Evolutionary conservation across 1,140 invertebrate genomes (phyloP).

Genomic region (Lanistes nyassanus): DNA sequence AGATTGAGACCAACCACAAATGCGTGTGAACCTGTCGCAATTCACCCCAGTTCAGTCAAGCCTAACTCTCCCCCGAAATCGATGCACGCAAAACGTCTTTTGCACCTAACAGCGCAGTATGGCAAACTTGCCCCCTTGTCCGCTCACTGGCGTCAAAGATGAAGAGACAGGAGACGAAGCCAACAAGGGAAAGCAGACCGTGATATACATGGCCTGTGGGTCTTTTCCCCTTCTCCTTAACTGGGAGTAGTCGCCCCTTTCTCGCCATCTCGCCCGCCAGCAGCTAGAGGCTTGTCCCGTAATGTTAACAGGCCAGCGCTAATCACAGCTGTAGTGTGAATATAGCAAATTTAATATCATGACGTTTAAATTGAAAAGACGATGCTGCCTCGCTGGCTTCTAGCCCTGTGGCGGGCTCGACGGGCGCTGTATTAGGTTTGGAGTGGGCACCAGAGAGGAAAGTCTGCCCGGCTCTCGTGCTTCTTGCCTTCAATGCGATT

Average conservation of each 20-base stretch:
- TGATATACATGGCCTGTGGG: neutral
- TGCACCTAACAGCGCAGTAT: too few species aligned
- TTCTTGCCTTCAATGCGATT: constrained; percentile 15
- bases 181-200: too few species aligned
- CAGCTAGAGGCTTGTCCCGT: neutral
- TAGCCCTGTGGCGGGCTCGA: neutral
- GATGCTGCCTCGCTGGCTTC: neutral
- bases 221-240: constrained; percentile 5
- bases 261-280: neutral
- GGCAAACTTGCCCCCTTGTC: too few species aligned
- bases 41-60: too few species aligned
- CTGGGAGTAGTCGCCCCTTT: neutral
- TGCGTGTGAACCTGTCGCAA: too few species aligned
- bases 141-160: too few species aligned
- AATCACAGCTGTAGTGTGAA: constrained; percentile 31
- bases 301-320: constrained; percentile 1
- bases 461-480: neutral
- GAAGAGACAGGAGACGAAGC: too few species aligned
- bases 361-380: constrained; percentile 31
- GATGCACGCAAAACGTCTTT: too few species aligned
- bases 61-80: too few species aligned
- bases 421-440: constrained; percentile 22
- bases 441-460: constrained; percentile 29
- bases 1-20: too few species aligned
- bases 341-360: constrained; percentile 40